Percentiles rank a stretch among this genome's conserved stretches.
These are phyloP conservation scores for Holothuria glaberrima DNA, from an alignment of 35 echinoderm and acorn worm species.

Conservation along the genomic window DNA sequence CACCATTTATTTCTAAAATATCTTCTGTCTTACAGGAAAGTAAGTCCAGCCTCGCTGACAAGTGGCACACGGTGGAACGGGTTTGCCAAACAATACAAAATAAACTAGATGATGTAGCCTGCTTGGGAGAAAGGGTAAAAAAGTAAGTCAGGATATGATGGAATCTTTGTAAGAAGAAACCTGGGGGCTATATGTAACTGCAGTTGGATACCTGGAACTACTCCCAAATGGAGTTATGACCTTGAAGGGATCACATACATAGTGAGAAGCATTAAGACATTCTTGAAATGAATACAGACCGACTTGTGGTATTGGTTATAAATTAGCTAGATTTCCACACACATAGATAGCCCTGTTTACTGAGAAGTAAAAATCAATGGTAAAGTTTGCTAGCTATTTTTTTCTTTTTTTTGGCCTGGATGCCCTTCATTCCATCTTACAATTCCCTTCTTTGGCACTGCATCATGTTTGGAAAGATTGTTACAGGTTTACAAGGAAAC, in stretches of 20 bases:
- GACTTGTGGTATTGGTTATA: background rate
- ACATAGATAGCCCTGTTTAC: background rate
- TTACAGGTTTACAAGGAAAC: too few species aligned
- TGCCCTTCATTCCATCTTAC: too few species aligned
- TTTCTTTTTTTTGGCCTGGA: too few species aligned
- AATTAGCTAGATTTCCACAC: background rate
- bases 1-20: background rate
- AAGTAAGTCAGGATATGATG: conserved; percentile 67
- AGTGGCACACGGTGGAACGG: conserved; percentile 85
- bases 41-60: conserved; percentile 85
- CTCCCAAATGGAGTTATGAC: background rate
- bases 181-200: too few species aligned
- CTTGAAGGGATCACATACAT: too few species aligned
- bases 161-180: too few species aligned
- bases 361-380: background rate
- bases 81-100: conserved; percentile 98
- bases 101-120: conserved; percentile 88
- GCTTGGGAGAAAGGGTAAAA: conserved; percentile 91
- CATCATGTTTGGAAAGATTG: too few species aligned
- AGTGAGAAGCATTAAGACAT: too few species aligned
- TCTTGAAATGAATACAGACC: too few species aligned
- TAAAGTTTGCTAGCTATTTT: background rate
- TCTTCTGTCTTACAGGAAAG: conserved; percentile 67
- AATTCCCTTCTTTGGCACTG: too few species aligned
- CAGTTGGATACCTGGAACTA: too few species aligned